phyloP scores from a whole-genome alignment of 2,797 vertebrate genomes.

The Oreortyx pictus region DNA sequence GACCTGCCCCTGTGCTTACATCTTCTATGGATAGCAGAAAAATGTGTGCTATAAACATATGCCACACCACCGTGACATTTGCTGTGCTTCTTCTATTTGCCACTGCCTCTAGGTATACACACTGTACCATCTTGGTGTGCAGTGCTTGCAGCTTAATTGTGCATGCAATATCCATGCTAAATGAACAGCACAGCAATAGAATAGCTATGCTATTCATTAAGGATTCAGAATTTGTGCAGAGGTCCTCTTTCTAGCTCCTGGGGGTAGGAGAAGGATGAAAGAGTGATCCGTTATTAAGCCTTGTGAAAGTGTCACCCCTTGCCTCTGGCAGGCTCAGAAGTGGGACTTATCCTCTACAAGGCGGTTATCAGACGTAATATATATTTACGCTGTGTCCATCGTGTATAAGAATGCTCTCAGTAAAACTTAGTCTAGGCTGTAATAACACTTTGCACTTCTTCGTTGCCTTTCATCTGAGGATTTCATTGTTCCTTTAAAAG shows the following conservation, averaged over 20 bases:
- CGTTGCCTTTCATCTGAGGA: constrained; percentile 52
- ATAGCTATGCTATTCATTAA: not conserved
- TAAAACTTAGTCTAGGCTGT: constrained; percentile 36
- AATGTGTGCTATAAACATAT: not conserved
- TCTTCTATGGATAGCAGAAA: not conserved
- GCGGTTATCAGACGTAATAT: constrained; percentile 23
- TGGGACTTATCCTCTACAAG: constrained; percentile 33
- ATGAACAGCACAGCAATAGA: not conserved
- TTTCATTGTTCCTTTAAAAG: constrained; percentile 64
- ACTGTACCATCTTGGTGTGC: not conserved
- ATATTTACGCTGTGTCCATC: constrained; percentile 51
- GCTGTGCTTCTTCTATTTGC: not conserved
- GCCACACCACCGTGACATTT: not conserved
- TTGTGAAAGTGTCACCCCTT: constrained; percentile 7
- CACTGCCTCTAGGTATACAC: constrained; percentile 2
- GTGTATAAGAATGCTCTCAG: constrained; percentile 39
- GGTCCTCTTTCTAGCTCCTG: constrained; percentile 22
- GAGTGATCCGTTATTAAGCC: constrained; percentile 35
- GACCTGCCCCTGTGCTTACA: not conserved
- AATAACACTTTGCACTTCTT: constrained; percentile 29
- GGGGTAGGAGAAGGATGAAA: constrained; percentile 29
- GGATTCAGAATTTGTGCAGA: constrained; percentile 21
- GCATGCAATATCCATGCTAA: not conserved
- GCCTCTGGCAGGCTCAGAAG: constrained; percentile 47
- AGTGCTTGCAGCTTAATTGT: constrained; percentile 3